Conservation (phyloP, 2,888 invertebrate species). For the Lucinisca nassula region DNA sequence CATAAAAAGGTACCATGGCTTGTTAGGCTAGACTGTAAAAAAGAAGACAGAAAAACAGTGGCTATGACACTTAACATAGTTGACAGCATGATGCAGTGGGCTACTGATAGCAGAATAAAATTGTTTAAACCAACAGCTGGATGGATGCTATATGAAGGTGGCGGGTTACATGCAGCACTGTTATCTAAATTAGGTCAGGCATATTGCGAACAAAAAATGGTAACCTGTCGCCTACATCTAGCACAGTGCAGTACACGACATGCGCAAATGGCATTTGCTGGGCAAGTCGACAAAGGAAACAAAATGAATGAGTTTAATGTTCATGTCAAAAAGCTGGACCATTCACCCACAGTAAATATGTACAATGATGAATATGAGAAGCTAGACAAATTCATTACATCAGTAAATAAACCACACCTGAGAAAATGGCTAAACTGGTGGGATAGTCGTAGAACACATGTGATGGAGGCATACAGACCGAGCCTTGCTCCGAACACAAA, state of each 20-base stretch:
- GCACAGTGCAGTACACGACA: background rate
- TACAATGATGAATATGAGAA: no score
- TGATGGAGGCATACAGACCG: no score
- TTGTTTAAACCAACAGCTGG: background rate
- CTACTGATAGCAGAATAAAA: background rate
- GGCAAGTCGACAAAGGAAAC: background rate
- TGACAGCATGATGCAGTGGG: background rate
- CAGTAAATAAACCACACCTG: no score
- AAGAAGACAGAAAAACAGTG: background rate
- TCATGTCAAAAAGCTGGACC: no score
- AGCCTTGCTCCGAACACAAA: no score
- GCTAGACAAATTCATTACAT: no score
- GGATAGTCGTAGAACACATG: no score
- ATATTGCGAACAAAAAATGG: background rate
- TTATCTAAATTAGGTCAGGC: background rate
- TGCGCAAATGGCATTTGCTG: background rate
- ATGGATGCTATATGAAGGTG: conserved; percentile 16
- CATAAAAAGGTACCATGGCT: background rate
- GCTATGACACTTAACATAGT: background rate
- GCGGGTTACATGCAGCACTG: background rate
- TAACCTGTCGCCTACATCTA: conserved; percentile 11
- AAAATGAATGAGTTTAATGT: no score
- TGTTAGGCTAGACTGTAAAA: background rate
- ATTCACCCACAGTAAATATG: no score
- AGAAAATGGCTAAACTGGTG: no score